Percentiles rank a stretch among this genome's conserved stretches.
phyloP scores from a whole-genome alignment of 1,140 invertebrate species.

The Dryas iulia region DNA sequence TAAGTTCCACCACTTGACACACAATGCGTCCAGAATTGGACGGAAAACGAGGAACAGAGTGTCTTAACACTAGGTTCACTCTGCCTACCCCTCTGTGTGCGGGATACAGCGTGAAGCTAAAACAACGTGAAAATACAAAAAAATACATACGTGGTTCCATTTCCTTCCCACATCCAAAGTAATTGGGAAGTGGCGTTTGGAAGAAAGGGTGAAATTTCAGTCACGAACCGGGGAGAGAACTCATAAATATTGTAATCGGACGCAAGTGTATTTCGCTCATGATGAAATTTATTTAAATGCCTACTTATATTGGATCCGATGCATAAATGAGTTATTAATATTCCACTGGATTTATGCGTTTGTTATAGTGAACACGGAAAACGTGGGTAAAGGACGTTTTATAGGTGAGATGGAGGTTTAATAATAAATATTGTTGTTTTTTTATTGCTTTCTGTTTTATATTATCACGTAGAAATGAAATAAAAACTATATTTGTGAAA shows the following conservation, averaged over 20 bases:
- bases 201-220: constrained; percentile 66
- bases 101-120: no score
- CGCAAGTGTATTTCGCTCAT: constrained; percentile 42
- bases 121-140: no score
- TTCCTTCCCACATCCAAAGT: constrained; percentile 32
- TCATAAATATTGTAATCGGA: constrained; percentile 71
- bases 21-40: no score
- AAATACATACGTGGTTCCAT: not conserved
- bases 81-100: no score
- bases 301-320: constrained; percentile 43
- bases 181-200: constrained; percentile 45
- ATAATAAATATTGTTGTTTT: no score
- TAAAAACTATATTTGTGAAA: no score
- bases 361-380: not conserved
- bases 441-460: no score
- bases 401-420: not conserved
- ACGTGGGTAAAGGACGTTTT: not conserved
- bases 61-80: no score
- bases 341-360: constrained; percentile 21
- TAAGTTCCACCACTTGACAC: no score
- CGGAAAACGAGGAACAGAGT: no score
- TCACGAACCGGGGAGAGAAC: constrained; percentile 53
- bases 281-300: constrained; percentile 64
- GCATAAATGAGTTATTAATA: constrained; percentile 34
- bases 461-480: no score